Evolutionary conservation across 2,113 vertebrate genomes (phyloP), one percentile per base, ranked within the genome.

Genomic region (Taxidea taxus): DNA sequence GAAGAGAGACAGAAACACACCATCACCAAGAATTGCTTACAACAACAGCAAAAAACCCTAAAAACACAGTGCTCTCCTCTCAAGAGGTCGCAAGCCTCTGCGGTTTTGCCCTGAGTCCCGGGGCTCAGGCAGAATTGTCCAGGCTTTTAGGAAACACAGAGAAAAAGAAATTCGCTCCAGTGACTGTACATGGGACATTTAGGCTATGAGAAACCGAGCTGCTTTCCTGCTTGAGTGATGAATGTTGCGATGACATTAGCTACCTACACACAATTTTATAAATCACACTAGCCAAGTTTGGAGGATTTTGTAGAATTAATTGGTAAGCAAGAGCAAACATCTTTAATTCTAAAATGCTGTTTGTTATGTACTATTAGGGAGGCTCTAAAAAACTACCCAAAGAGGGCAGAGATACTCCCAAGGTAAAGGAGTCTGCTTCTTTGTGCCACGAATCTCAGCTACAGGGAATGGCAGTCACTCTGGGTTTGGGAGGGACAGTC

Each of bases 211-310:
- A 78, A 85, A 87, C 60, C 1, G 3, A 84, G 60, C 39, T 51
- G 62, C 58, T 94, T 96, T 95, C 94, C 87, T 95, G 86, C 75
- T 85, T 95, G 37, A 42, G 39, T 72, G 56, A 75, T 42, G 87
- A 87, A 86, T 54, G 44, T 56, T 84, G 64, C 56, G 49, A n/a
- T 4, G 9, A 15, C n/a, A 42, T 78, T 37, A 62, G 82, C 72
- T 68, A 21, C 58, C 15, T 7, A 62, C 12, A 12, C 4, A 1
- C 18, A 68, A 54, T 87, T 91, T 95, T 89, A 49, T 16, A 83
- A 96, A 77, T 82, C 85, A 75, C 25, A 80, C 31, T 25, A 88
- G 70, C 47, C 44, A 25, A 91, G 20, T 72, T 75, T 75, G 82
- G 66, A 89, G 84, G 93, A 47, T n/a, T 49, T 81, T 86, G n/a